Percentiles rank a stretch among this genome's conserved stretches.
Evolutionary conservation across 2,113 vertebrate genomes (phyloP).

Genomic region (Sinocyclocheilus grahami): DNA sequence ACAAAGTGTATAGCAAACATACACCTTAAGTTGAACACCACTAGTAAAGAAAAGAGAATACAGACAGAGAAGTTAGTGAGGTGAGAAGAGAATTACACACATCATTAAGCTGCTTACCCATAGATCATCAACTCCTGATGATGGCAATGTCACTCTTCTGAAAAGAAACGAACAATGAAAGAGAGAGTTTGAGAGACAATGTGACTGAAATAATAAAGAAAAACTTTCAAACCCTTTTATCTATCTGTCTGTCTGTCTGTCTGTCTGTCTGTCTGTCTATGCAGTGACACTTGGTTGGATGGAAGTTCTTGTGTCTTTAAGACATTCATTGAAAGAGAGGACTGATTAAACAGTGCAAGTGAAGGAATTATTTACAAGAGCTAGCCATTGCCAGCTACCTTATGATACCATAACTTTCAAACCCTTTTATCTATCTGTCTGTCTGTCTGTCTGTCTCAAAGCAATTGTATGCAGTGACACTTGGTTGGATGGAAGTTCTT

Average conservation of each 20-base stretch:
- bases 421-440: neutral
- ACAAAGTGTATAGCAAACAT: neutral
- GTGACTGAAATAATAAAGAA: neutral
- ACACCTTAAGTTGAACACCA: neutral
- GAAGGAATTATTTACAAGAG: no score
- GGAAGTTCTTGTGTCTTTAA: no score
- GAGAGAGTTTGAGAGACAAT: neutral
- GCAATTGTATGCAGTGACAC: no score
- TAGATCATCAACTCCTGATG: constrained; percentile 58
- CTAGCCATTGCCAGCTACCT: no score
- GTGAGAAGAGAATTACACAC: constrained; percentile 59
- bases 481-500: no score
- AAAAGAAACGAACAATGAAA: neutral
- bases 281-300: no score
- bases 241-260: neutral
- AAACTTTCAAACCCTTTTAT: neutral
- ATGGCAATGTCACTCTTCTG: constrained; percentile 50
- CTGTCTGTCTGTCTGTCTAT: neutral
- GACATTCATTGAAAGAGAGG: no score
- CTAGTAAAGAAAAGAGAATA: neutral
- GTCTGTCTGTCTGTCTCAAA: neutral
- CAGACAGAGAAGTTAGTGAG: constrained; percentile 23
- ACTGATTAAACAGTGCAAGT: no score
- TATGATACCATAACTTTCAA: neutral
- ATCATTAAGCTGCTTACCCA: constrained; percentile 64